A percentile compares a stretch with the other conserved stretches of the same genome.
Conservation (phyloP, 2,113 vertebrate species). For the Pomatostomus ruficeps region DNA sequence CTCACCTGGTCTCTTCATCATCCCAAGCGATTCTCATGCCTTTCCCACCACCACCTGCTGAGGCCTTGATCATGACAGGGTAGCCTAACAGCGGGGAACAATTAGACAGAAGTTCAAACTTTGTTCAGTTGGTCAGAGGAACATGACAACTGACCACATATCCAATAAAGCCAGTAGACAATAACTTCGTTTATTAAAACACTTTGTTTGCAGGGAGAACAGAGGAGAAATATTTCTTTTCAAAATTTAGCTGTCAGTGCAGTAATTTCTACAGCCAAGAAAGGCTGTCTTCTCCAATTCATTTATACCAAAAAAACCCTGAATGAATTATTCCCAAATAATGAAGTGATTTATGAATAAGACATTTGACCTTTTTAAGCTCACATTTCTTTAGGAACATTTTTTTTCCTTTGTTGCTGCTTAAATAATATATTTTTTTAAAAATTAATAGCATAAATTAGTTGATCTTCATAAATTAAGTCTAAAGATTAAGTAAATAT, state of each 20-base stretch:
- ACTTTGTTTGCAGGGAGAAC: slow-evolving; percentile 34
- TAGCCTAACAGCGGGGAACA: slow-evolving; percentile 96
- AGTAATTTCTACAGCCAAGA: slow-evolving; percentile 10
- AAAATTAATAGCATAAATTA: background rate
- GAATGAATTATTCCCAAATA: slow-evolving; percentile 8
- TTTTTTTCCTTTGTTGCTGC: background rate
- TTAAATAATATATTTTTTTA: background rate
- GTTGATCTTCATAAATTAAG: background rate
- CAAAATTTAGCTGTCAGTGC: slow-evolving; percentile 1
- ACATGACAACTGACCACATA: slow-evolving; percentile 94
- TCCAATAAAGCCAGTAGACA: slow-evolving; percentile 77
- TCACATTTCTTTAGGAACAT: background rate
- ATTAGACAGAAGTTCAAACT: slow-evolving; percentile 88
- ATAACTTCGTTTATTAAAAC: slow-evolving; percentile 72
- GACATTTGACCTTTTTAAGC: background rate
- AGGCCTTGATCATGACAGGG: slow-evolving; percentile 99
- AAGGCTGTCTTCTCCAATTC: slow-evolving; percentile 33
- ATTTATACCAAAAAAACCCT: background rate
- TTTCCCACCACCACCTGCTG: slow-evolving; percentile 97
- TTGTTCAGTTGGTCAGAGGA: slow-evolving; percentile 88
- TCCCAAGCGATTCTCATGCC: slow-evolving; percentile 99
- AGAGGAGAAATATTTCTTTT: background rate
- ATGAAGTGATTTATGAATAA: slow-evolving; percentile 24
- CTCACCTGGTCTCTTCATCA: slow-evolving; percentile 96
- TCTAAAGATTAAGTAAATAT: background rate